Evolutionary conservation across 2,888 invertebrate genomes (phyloP).

Genomic region (Celastrina argiolus): DNA sequence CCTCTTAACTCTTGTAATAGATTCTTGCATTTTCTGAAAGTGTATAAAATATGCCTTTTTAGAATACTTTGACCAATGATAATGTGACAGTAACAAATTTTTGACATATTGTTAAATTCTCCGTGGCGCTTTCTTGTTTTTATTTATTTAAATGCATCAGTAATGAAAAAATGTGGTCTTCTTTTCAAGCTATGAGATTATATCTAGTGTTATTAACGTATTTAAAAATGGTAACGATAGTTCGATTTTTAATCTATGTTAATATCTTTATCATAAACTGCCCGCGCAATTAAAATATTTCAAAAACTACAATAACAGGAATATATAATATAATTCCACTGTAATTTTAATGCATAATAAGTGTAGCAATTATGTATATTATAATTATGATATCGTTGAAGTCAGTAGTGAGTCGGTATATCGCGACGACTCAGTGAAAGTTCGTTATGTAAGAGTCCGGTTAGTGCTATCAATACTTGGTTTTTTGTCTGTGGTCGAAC

Average conservation of each 20-base stretch:
- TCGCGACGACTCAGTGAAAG: not conserved
- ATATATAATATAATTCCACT: not conserved
- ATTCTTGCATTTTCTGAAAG: not conserved
- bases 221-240: too few species aligned
- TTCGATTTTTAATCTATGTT: too few species aligned
- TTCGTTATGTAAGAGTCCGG: not conserved
- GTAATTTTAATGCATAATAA: not conserved
- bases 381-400: not conserved
- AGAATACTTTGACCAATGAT: not conserved
- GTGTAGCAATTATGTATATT: not conserved
- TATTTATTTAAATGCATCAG: not conserved
- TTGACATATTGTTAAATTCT: not conserved
- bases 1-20: constrained; percentile 2
- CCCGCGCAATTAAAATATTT: not conserved
- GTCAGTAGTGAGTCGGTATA: not conserved
- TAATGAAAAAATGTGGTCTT: too few species aligned
- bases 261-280: too few species aligned
- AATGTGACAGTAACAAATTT: not conserved
- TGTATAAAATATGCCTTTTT: not conserved
- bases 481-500: not conserved
- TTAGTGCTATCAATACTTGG: not conserved
- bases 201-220: too few species aligned
- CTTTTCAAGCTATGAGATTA: too few species aligned
- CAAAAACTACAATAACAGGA: not conserved
- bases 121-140: not conserved